Evolutionary conservation across 2,113 vertebrate genomes (phyloP).

Genomic region (Procavia capensis): DNA sequence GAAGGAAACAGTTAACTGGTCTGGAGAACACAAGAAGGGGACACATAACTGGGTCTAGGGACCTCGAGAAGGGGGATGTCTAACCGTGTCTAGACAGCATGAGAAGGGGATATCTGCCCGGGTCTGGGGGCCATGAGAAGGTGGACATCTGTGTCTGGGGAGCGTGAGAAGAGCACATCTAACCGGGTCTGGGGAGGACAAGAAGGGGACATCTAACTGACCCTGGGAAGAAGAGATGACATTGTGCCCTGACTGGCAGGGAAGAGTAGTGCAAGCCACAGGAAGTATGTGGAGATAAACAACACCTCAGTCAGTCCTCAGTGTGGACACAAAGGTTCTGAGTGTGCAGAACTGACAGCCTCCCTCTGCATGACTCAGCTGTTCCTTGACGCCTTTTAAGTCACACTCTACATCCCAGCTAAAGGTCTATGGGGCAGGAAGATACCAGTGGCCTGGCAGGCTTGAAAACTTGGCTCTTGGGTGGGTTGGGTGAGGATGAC

Average conservation of each 20-base stretch:
- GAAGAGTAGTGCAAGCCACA: neutral
- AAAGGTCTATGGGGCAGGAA: neutral
- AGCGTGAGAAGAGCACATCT: too few relatives aligned
- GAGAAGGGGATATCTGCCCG: too few relatives aligned
- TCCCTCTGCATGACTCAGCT: fast-evolving
- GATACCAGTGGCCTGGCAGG: neutral
- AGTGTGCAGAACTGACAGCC: fast-evolving
- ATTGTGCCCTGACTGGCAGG: neutral
- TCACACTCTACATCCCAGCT: fast-evolving
- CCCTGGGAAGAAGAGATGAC: neutral
- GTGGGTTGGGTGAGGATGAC: neutral
- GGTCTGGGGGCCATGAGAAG: too few relatives aligned
- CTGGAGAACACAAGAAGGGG: too few relatives aligned
- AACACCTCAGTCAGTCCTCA: neutral
- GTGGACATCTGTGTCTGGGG: too few relatives aligned
- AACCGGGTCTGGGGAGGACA: too few relatives aligned
- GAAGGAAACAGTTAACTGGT: too few relatives aligned
- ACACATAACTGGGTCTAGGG: too few relatives aligned
- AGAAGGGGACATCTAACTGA: too few relatives aligned
- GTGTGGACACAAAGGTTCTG: neutral
- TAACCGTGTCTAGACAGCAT: too few relatives aligned
- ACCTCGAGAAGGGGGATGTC: neutral
- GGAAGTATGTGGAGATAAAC: neutral
- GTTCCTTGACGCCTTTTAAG: neutral
- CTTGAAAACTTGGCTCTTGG: neutral